Conservation (phyloP, 2,888 invertebrate genomes). For the Muschampia plurimacula region DNA sequence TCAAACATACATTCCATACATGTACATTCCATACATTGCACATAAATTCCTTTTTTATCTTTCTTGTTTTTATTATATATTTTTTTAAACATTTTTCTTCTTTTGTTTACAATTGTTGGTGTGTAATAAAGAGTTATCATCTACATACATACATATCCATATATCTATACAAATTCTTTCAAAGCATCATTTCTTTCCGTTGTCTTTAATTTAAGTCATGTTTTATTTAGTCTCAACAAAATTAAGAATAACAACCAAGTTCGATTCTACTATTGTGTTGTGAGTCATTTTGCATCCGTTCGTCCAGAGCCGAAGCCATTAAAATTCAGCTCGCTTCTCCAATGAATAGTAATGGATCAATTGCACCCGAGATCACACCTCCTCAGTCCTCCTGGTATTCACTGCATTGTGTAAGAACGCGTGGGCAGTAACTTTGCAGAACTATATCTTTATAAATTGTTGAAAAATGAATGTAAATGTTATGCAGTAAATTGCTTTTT, state of each 20-base stretch:
- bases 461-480: not conserved
- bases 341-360: slow-evolving; percentile 52
- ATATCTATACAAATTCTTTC: not conserved
- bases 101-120: too few species aligned
- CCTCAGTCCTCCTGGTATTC: slow-evolving; percentile 1
- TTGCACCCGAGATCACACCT: slow-evolving; percentile 49
- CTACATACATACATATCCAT: too few species aligned
- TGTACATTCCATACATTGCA: too few species aligned
- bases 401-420: slow-evolving; percentile 13
- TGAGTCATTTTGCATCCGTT: slow-evolving; percentile 27
- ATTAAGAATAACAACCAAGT: not conserved
- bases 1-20: too few species aligned
- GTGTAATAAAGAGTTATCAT: too few species aligned
- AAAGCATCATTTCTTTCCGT: not conserved
- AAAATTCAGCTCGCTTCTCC: slow-evolving; percentile 49
- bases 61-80: too few species aligned
- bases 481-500: not conserved
- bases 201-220: not conserved
- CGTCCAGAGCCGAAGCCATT: slow-evolving; percentile 33
- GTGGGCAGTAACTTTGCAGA: not conserved
- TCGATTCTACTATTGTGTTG: not conserved
- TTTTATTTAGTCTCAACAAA: not conserved
- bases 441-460: not conserved
- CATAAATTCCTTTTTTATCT: too few species aligned
- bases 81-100: too few species aligned